These are phyloP conservation scores for Coremacera marginata DNA, from an alignment of 2,888 invertebrate species.

Conservation along the genomic window DNA sequence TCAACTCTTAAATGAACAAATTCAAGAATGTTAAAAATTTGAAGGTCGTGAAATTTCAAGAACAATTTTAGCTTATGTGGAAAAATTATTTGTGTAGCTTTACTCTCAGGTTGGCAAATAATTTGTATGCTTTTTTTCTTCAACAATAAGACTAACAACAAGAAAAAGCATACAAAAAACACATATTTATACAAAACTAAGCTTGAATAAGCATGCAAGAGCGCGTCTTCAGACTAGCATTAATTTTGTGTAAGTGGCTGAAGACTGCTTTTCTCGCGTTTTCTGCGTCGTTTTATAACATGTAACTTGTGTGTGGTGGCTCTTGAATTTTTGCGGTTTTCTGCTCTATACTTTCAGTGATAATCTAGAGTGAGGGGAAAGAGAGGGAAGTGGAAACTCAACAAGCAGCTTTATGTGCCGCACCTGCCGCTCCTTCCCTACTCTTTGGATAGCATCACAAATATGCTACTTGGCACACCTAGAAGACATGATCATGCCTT, in stretches of 20 bases:
- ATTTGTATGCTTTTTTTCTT: no score
- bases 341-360: not conserved
- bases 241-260: not conserved
- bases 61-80: no score
- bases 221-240: no score
- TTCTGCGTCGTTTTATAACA: not conserved
- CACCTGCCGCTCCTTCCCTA: not conserved
- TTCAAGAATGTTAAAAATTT: no score
- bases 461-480: not conserved
- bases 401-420: not conserved
- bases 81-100: no score
- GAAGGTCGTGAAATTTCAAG: no score
- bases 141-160: no score
- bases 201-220: no score
- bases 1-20: no score
- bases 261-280: not conserved
- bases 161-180: no score
- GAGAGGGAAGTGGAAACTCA: conserved; percentile 20
- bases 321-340: conserved; percentile 4
- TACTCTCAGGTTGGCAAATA: no score
- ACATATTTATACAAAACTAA: no score
- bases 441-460: not conserved
- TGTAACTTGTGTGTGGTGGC: not conserved
- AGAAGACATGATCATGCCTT: not conserved
- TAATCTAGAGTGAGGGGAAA: not conserved